These are phyloP conservation scores for Eriosoma lanigerum DNA, from an alignment of 1,140 invertebrate species.

Conservation along the genomic window DNA sequence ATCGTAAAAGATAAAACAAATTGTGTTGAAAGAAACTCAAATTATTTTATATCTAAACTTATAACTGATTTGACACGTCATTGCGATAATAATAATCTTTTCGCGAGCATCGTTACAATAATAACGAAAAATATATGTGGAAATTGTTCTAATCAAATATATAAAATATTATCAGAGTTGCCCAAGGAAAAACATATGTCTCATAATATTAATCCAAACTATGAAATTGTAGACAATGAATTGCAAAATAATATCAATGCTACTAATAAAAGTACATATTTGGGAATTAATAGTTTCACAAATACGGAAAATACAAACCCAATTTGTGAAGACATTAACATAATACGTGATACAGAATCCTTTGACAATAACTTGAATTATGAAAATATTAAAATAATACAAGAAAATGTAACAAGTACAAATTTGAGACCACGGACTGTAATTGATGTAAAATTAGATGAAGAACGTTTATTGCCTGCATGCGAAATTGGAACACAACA, in stretches of 20 bases:
- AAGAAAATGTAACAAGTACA: neutral
- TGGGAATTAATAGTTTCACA: neutral
- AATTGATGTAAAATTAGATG: no score
- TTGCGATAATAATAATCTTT: neutral
- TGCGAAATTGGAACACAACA: neutral
- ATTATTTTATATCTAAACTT: neutral
- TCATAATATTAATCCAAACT: neutral
- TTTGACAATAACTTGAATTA: neutral
- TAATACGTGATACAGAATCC: neutral
- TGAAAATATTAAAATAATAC: neutral
- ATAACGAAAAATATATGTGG: neutral
- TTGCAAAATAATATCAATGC: neutral
- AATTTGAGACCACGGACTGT: no score
- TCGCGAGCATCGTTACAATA: neutral
- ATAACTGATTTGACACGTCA: neutral
- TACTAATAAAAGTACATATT: neutral
- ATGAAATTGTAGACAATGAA: conserved; percentile 7
- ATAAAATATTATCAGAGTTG: neutral
- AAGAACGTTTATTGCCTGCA: neutral
- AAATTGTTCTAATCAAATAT: conserved; percentile 9
- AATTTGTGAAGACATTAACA: neutral
- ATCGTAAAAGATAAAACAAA: neutral
- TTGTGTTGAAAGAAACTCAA: neutral
- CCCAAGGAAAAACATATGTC: neutral
- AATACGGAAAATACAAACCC: neutral